Evolutionary conservation across 2,797 vertebrate genomes (phyloP), one percentile per base, ranked within the genome.

Genomic region (Agapornis canus): DNA sequence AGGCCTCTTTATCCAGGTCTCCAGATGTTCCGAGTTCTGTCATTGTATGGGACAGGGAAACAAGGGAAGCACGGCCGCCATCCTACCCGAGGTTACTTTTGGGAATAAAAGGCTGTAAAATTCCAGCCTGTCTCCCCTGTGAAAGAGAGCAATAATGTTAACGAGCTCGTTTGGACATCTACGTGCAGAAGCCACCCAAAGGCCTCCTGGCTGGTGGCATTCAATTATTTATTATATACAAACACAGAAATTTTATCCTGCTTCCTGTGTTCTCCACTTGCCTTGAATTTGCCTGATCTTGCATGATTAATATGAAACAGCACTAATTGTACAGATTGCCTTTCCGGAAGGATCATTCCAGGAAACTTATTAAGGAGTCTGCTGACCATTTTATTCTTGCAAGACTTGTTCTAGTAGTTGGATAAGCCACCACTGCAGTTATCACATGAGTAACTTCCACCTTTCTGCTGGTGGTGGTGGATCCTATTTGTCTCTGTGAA

Each of bases 241-340:
- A 86, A 73, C 54, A 88, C 1, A 2, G 22, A 75, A 13, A 13
- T 94, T 68, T 86, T 16, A 12, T 75, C 39, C 73, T 75, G 81
- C 40, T 95, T 93, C 92, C 94, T 92, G 91, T 25, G 35, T 5
- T 80, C 72, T 80, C 56, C 61, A 8, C 23, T 2, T 45, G 90
- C 56, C 79, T 75, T 13, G 43, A 80, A 78, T 66, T 35, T 43
- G 78, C 32, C 82, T 49, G 92, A 56, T 71, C 83, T 29, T 22
- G 70, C 6, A n/a, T 89, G 92, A 94, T 94, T 85, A 57, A 87
- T 70, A 18, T 39, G 71, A 65, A 85, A 31, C 2, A 60, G 86
- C 65, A 68, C 32, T 89, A 93, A 95, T 86, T 86, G 76, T 71
- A 69, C 89, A 93, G 91, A 57, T 2, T 79, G 93, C 78, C 81